phyloP scores from a whole-genome alignment of 2,797 vertebrate species.

The Euthynnus affinis region DNA sequence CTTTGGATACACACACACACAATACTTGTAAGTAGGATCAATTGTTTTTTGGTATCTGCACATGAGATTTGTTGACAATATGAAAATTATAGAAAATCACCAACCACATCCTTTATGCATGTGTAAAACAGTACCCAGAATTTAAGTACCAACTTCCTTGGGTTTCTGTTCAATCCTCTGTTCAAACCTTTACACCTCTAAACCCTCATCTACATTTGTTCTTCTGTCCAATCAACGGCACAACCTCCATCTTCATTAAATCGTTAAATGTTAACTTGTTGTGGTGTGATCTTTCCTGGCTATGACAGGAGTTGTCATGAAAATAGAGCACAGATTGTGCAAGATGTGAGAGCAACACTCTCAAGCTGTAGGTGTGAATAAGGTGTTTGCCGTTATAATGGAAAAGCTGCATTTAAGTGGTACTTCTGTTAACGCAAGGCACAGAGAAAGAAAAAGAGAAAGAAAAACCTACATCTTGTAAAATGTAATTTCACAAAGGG shows the following conservation, averaged over 20 bases:
- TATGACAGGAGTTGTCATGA: constrained; percentile 51
- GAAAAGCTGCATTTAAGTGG: constrained; percentile 52
- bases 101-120: background rate
- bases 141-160: constrained; percentile 1
- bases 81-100: too few relatives aligned
- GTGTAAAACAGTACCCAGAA: background rate
- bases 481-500: constrained; percentile 9
- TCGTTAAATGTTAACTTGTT: constrained; percentile 63
- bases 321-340: constrained; percentile 63
- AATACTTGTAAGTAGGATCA: too few relatives aligned
- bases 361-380: constrained; percentile 79
- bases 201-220: constrained; percentile 44
- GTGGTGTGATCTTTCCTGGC: constrained; percentile 58
- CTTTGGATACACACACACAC: too few relatives aligned
- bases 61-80: too few relatives aligned
- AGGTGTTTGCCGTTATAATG: constrained; percentile 70
- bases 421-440: constrained; percentile 34
- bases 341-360: constrained; percentile 67
- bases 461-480: constrained; percentile 22
- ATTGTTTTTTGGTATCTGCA: too few relatives aligned
- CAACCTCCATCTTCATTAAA: constrained; percentile 51
- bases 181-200: constrained; percentile 14
- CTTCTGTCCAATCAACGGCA: constrained; percentile 36
- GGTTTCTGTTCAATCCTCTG: background rate
- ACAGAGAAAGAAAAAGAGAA: constrained; percentile 2